phyloP scores from a whole-genome alignment of 1,140 invertebrate genomes.

The Trissolcus basalis region DNA sequence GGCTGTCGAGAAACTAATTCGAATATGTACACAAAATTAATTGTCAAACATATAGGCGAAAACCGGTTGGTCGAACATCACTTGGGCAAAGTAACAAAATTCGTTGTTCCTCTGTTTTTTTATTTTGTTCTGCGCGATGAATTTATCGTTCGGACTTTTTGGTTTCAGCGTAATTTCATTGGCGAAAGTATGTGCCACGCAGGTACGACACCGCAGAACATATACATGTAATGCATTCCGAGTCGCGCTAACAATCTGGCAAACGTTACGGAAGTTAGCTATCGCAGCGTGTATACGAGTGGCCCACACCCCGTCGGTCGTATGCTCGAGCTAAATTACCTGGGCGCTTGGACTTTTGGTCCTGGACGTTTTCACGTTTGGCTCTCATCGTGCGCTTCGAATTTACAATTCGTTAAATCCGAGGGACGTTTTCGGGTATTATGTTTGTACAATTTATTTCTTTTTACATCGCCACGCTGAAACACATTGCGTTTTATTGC shows the following conservation, averaged over 20 bases:
- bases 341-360: constrained; percentile 47
- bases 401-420: constrained; percentile 53
- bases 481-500: constrained; percentile 22
- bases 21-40: constrained; percentile 18
- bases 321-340: constrained; percentile 51
- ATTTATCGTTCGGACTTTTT: constrained; percentile 51
- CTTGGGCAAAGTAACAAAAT: constrained; percentile 24
- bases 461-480: constrained; percentile 1
- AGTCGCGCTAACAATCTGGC: constrained; percentile 56
- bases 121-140: constrained; percentile 25
- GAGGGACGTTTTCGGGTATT: constrained; percentile 27
- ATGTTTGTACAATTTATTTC: constrained; percentile 25
- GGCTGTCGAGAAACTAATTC: constrained; percentile 16
- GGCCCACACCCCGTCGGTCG: constrained; percentile 2
- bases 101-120: constrained; percentile 1
- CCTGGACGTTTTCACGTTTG: constrained; percentile 45
- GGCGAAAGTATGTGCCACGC: constrained; percentile 28
- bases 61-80: not conserved
- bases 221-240: constrained; percentile 48
- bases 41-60: constrained; percentile 15
- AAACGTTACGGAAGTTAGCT: constrained; percentile 53
- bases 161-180: constrained; percentile 37
- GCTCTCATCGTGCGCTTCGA: constrained; percentile 49
- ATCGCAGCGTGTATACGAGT: constrained; percentile 28
- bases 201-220: constrained; percentile 30